Base-by-base conservation (phyloP, 2,888 invertebrate species). In the Standfussiana lucernea region DNA sequence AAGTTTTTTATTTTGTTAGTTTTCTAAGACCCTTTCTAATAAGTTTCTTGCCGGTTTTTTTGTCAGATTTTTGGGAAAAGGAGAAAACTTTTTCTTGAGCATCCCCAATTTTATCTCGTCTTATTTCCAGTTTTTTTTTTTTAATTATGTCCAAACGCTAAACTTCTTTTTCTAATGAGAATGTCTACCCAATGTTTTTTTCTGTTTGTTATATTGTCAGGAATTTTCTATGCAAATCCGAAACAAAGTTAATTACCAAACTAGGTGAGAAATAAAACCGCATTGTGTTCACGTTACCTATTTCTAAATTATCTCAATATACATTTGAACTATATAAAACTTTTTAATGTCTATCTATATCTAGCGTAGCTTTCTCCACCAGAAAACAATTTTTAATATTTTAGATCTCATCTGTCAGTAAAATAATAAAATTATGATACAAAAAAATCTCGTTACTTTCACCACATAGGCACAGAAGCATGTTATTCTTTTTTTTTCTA, bases 1-100 rank as follows among this genome's bases (percentile, higher is more conserved):
- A 91, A 95, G 95, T 95, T 89, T 87, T 89, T 89, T 89, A 18
- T 83, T 83, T 82, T 85, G 0, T n/a, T 64, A 18, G 1, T 64
- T 40, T 37, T 75, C 69, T 85, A 80, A 79, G 21, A 69, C 67
- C 56, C 21, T 73, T 85, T 85, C 86, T 86, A 86, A 78, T 85
- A 86, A 87, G 84, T 77, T 85, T 64, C 85, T 79, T 79, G 47
- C 83, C 62, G 7, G 7, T 53, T 47, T 53, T 69, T 74, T 50
- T 61, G 53, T 75, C 47, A 70, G 68, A 78, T 59, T 75, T 74
- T 47, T 42, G 15, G 15, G 13, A 62, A 81, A 35, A 0, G 1
- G 11, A 0, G 11, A 1, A 1, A 40, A 28, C 2, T 62, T 56
- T 53, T 45, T 67, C 21, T 32, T 0, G 56, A 64, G 10, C 10